phyloP scores from a whole-genome alignment of 1,140 invertebrate species.

The Drosophila azteca region DNA sequence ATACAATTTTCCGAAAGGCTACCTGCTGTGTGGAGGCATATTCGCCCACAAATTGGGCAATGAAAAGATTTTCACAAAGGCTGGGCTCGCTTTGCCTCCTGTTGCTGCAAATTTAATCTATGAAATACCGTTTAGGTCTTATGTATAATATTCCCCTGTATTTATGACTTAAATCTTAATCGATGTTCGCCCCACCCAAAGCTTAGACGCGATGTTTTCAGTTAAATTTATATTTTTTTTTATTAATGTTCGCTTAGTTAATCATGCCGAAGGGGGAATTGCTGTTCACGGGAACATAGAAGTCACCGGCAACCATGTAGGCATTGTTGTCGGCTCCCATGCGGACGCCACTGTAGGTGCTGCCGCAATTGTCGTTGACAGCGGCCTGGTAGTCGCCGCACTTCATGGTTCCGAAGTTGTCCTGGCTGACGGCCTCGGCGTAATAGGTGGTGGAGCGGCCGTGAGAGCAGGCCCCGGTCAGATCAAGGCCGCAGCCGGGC shows the following conservation, averaged over 20 bases:
- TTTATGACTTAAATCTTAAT: no score
- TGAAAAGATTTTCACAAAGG: not conserved
- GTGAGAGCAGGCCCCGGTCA: conserved; percentile 84
- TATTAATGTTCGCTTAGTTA: conserved; percentile 54
- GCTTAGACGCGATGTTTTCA: no score
- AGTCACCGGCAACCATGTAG: conserved; percentile 75
- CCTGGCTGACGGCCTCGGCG: conserved; percentile 83
- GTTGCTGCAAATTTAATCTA: no score
- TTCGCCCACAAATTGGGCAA: conserved; percentile 5
- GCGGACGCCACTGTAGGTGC: conserved; percentile 68
- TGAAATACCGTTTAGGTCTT: no score
- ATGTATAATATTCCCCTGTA: no score
- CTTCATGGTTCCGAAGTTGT: conserved; percentile 67
- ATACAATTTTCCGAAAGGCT: conserved; percentile 23
- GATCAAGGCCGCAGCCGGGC: conserved; percentile 84
- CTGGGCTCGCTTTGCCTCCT: not conserved
- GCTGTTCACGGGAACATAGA: conserved; percentile 68
- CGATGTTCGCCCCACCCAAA: no score
- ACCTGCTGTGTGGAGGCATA: not conserved
- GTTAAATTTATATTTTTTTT: not conserved
- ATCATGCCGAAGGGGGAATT: conserved; percentile 78
- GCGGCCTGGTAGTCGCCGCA: conserved; percentile 56
- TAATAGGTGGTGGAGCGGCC: conserved; percentile 85
- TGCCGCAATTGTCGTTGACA: conserved; percentile 55
- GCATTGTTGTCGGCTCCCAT: conserved; percentile 83